Conservation (phyloP, 2,888 invertebrate species). For the Steromphala cineraria region DNA sequence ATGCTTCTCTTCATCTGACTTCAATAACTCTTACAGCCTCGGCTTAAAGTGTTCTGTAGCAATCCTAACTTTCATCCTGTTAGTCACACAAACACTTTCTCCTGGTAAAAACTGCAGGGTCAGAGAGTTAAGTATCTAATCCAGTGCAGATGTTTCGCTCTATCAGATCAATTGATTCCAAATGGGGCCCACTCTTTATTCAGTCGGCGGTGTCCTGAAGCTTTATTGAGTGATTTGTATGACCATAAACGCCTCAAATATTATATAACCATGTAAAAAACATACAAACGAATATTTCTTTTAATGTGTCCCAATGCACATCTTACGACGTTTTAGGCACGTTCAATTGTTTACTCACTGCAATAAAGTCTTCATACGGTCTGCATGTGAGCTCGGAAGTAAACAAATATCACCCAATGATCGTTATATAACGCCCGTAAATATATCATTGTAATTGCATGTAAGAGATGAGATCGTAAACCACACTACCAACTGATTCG, state of each 20-base stretch:
- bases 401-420: slow-evolving; percentile 8
- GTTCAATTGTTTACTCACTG: neutral
- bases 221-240: neutral
- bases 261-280: slow-evolving; percentile 1
- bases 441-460: neutral
- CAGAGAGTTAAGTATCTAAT: too few species aligned
- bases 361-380: neutral
- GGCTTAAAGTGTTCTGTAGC: too few species aligned
- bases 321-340: neutral
- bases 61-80: too few species aligned
- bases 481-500: neutral
- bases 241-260: neutral
- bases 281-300: neutral
- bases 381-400: neutral
- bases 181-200: too few species aligned
- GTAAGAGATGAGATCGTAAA: neutral
- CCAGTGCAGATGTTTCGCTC: too few species aligned
- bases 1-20: too few species aligned
- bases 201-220: neutral
- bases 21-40: too few species aligned
- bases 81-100: too few species aligned
- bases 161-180: too few species aligned
- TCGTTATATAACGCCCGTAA: neutral
- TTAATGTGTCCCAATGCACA: neutral
- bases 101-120: too few species aligned